Base-by-base conservation (phyloP, 2,888 invertebrate genomes). In the Lithosia quadra region DNA sequence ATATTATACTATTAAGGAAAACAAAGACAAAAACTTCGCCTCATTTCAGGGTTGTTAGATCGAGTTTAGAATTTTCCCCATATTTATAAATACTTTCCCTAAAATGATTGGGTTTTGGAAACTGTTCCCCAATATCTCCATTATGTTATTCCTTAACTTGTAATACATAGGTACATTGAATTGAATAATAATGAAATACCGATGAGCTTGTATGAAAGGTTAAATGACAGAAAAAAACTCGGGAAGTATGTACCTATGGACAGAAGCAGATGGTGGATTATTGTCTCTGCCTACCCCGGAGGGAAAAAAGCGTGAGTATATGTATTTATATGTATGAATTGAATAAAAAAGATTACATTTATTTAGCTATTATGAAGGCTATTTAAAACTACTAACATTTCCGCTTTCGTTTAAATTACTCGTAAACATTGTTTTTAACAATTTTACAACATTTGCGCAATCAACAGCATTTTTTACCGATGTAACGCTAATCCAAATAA, bases 1-100 rank as follows among this genome's bases (percentile, higher is more conserved):
- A 73, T 80, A 87, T 86, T 85, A 82, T 80, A 77, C 80, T 83
- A 82, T 79, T 78, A 76, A 72, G 71, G 67, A 70, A 80, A 80
- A 79, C 74, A 78, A 82, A 56, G 13, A 56, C 55, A 81, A 53
- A 82, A 85, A 75, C 63, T 76, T 73, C 65, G 68, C 72, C 49
- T 77, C 71, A 22, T 22, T 43, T 43, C 18, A 43, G 43, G 18
- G 43, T 43, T 43, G 18, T 18, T 18, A 7, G 43, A 18, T 43
- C 39, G 18, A 43, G 13, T 49, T n/a, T 8, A 5, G 18, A 15
- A 49, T 49, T n/a, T 49, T n/a, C 49, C 49, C 49, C 49, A 49
- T n/a, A 9, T 49, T 49, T n/a, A 49, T 49, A 49, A n/a, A n/a
- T n/a, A 7, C n/a, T 49, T 49, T 49, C 18, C 49, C n/a, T n/a